A percentile compares a stretch with the other conserved stretches of the same genome.
Evolutionary conservation across 2,113 vertebrate species (phyloP).

Genomic region (Tautogolabrus adspersus): DNA sequence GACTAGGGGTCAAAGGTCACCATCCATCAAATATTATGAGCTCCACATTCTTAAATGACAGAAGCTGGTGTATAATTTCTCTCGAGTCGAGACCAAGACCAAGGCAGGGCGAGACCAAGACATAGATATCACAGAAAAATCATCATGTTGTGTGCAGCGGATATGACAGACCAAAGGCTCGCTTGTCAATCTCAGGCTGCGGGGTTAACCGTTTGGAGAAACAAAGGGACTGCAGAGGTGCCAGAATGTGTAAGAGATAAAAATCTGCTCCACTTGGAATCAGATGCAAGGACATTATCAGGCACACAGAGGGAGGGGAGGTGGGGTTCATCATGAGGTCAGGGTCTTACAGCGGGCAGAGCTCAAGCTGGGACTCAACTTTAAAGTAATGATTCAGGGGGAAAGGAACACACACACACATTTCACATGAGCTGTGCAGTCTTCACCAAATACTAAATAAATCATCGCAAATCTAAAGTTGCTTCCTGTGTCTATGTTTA

Average conservation of each 20-base stretch:
- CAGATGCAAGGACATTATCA: conserved; percentile 10
- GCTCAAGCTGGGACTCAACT: neutral
- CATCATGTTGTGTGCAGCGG: too few species aligned
- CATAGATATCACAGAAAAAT: too few species aligned
- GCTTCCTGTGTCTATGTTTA: too few species aligned
- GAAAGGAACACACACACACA: too few species aligned
- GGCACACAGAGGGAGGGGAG: neutral
- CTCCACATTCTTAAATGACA: too few species aligned
- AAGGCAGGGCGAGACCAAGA: too few species aligned
- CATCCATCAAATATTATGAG: too few species aligned
- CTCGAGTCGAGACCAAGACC: too few species aligned
- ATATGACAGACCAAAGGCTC: neutral
- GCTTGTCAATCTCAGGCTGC: neutral
- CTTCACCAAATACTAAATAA: conserved; percentile 1
- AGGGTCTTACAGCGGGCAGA: neutral
- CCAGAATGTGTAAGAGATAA: neutral
- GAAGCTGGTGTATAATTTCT: too few species aligned
- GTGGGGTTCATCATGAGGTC: conserved; percentile 2
- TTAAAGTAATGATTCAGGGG: neutral
- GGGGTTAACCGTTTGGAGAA: neutral
- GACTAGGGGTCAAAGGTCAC: too few species aligned
- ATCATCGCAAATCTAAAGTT: neutral
- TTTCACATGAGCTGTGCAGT: fast-evolving
- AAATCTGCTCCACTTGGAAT: conserved; percentile 2
- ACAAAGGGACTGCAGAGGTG: neutral